Base-by-base conservation (phyloP, 2,113 vertebrate species). In the Phyllostomus discolor region DNA sequence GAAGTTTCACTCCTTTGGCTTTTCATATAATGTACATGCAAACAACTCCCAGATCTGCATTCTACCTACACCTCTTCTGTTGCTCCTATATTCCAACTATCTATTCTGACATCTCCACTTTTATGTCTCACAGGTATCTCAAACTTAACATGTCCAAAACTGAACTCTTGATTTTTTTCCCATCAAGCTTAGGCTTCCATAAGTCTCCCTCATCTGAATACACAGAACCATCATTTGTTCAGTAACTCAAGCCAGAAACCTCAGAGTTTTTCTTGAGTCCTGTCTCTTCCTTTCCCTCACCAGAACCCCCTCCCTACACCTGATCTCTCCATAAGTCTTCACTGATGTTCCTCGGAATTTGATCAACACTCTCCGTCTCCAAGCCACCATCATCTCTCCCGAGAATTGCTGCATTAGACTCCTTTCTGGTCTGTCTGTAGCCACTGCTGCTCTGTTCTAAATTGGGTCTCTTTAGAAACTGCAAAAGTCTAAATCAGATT, bases 81-180 rank as follows among this genome's bases (percentile, higher is more conserved):
- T 73, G 64, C 20, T 88, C 59, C 41, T 67, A 69, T 69, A 76
- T 73, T 66, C 35, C 72, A 79, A 54, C 0, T 1, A 64, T 64
- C 72, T 79, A 67, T 19, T 76, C 67, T 76, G 81, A 91, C 24
- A 75, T 72, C 48, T 89, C 26, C 64, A 80, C 48, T 88, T 94
- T 92, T 67, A 73, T 57, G 17, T 82, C 72, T 95, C 54, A 78
- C 10, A 62, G 79, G 78, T 85, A 75, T 72, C 64, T 73, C 54
- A 89, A 90, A 88, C 24, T 35, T 88, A 91, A 78, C 46, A 72
- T 86, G 66, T 79, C 66, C 43, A 38, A 96, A 96, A 57, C 16
- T 35, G 16, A 93, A 87, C 89, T 70, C 82, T 64, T 91, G 86
- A 35, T 88, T 46, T 41, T 46, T 28, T 2, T 4, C 16, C 20